Conservation (phyloP, 2,888 invertebrate species). For the Spodoptera littoralis region DNA sequence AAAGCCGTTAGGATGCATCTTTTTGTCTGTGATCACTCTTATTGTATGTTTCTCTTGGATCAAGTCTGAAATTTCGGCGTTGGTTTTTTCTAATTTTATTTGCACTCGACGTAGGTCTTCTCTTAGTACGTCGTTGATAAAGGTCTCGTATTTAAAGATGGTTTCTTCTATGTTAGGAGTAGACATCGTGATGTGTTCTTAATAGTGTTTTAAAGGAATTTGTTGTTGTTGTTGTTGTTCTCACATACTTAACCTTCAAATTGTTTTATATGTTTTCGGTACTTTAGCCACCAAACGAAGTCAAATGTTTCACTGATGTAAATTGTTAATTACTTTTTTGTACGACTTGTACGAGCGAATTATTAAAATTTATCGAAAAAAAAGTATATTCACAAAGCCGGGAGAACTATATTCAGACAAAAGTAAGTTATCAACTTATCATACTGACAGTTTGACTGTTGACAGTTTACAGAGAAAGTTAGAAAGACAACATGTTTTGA, state of each 20-base stretch:
- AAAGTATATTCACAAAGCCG: too few relatives aligned
- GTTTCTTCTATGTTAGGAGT: constrained; percentile 64
- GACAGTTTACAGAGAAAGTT: too few relatives aligned
- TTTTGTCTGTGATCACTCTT: constrained; percentile 89
- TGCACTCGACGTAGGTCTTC: constrained; percentile 91
- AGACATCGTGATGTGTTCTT: constrained; percentile 61
- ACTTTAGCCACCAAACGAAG: too few relatives aligned
- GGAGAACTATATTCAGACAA: too few relatives aligned
- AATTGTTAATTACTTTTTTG: too few relatives aligned
- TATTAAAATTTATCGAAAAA: too few relatives aligned
- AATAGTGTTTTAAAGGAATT: background rate
- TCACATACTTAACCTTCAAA: constrained; percentile 40
- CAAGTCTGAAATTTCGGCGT: constrained; percentile 92
- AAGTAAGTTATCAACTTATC: too few relatives aligned
- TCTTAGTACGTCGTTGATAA: constrained; percentile 93
- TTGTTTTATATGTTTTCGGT: background rate
- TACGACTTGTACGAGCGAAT: too few relatives aligned
- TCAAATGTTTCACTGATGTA: too few relatives aligned
- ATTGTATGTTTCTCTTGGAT: constrained; percentile 92
- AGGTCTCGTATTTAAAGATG: constrained; percentile 90
- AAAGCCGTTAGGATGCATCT: constrained; percentile 82
- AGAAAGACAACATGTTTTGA: too few relatives aligned
- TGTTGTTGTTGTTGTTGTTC: background rate
- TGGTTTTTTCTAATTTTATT: constrained; percentile 89
- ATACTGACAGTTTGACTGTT: too few relatives aligned